phyloP scores from a whole-genome alignment of 2,888 invertebrate genomes.

The Mallateleia sp. region DNA sequence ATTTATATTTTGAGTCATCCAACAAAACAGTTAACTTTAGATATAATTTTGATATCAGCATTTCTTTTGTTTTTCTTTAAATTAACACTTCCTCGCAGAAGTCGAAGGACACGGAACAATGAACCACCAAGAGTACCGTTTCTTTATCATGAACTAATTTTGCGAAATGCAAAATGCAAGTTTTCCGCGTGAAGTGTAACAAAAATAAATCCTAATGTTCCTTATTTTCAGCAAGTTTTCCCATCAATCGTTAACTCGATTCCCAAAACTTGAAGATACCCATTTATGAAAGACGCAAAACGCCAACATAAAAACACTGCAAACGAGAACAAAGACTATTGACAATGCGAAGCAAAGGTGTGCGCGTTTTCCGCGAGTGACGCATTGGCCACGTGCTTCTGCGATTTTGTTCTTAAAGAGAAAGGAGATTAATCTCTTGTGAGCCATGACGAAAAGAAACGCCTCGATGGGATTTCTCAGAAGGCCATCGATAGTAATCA shows the following conservation, averaged over 20 bases:
- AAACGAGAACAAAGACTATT: constrained; percentile 51
- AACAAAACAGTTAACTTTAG: no score
- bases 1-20: no score
- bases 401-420: constrained; percentile 52
- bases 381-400: constrained; percentile 58
- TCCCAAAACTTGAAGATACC: background rate
- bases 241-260: background rate
- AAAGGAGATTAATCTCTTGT: constrained; percentile 73
- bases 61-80: no score
- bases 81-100: no score
- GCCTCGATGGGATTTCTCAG: constrained; percentile 67
- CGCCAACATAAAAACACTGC: constrained; percentile 1
- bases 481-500: constrained; percentile 72
- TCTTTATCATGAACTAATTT: background rate
- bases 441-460: constrained; percentile 69
- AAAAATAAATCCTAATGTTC: background rate
- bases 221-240: background rate
- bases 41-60: no score
- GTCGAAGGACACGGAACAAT: background rate
- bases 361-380: constrained; percentile 56
- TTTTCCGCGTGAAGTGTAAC: background rate
- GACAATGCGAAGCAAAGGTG: constrained; percentile 39
- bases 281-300: background rate
- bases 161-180: background rate
- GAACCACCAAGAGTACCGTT: background rate